Base-by-base conservation (phyloP, 2,113 vertebrate species). In the Serinus canaria region DNA sequence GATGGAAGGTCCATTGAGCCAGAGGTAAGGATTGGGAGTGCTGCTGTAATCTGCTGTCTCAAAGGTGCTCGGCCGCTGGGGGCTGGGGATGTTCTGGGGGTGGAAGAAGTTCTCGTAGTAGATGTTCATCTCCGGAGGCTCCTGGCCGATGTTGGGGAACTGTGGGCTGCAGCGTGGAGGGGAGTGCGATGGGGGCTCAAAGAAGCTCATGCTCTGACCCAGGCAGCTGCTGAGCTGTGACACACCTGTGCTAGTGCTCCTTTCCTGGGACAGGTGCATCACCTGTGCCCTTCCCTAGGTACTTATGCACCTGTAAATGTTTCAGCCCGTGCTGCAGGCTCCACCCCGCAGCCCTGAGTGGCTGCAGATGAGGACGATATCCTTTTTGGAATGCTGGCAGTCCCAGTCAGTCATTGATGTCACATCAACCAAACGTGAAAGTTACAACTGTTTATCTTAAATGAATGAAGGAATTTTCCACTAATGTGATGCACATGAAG, bases 71-170 rank as follows among this genome's bases (percentile, higher is more conserved):
- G 99, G 98, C 50, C 99, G 97, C 97, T 99, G 99, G 37, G 99
- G 99, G 82, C 99, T 99, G 23, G 99, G 99, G 94, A 99, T 60
- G 4, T 98, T 99, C 75, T 99, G 99, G 1, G 99, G 98, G 39
- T 99, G 98, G 96, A 99, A 99, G 94, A 99, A 99, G 95, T 99
- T 99, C 92, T 99, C 99, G 10, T 99, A 98, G 96, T 99, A 99
- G 94, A 99, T 98, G 70, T 97, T 99, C 97, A 99, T 98, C 97
- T 99, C 99, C 1, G 99, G 99, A 73, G 99, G 99, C 70, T 99
- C 99, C 97, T 99, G 99, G 82, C 98, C 99, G 11, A 99, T 98
- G 82, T 95, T 99, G 66, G 99, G 99, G 94, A 99, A 99, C n/a
- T 99, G 99, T 3, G 99, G 99, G 89, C 99, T 99, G 98, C 99